Base-by-base conservation (phyloP, 2,888 invertebrate genomes). In the Drosophila pseudotakahashii region DNA sequence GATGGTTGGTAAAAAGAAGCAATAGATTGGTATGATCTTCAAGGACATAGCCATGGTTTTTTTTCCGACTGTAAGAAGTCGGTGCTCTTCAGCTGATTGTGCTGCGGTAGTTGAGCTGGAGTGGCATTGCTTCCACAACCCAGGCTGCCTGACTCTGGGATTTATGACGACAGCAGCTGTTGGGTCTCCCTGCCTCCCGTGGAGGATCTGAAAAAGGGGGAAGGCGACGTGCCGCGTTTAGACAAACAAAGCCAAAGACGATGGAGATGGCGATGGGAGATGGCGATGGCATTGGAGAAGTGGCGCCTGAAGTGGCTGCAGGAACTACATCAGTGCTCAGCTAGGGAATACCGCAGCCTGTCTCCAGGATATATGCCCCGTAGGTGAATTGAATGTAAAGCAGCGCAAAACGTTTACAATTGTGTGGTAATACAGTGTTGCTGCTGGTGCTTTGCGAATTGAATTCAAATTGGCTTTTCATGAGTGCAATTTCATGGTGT, bases 161-260 rank as follows among this genome's bases (percentile, higher is more conserved):
- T 88, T 88, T 82, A 82, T 82, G 86, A 77, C 73, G 68, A 66
- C 72, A 80, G 81, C 88, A 85, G 71, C 76, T 86, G 80, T 69
- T 76, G 70, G 68, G 60, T n/a, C 72, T 53, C 37, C 36, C 68
- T 53, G 41, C 36, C 68, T 51, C 39, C 52, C 39, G 23, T n/a
- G n/a, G 41, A 48, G 61, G 61, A 26, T 45, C 44, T 51, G 34
- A 13, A 32, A 19, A 10, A 16, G 11, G n/a, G 44, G 44, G 51
- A 11, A 7, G 68, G 32, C 58, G 58, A 73, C 61, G 69, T 75
- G 75, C 75, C 55, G 60, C 75, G 55, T 39, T 69, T 69, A 68
- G 70, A 60, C 73, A 75, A 73, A 73, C 73, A 73, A 68, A 69
- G 45, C 51, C 47, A 68, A 74, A 52, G 61, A 47, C 62, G 50